Base-by-base conservation (phyloP, 1,140 invertebrate species). In the Coelopa frigida region DNA sequence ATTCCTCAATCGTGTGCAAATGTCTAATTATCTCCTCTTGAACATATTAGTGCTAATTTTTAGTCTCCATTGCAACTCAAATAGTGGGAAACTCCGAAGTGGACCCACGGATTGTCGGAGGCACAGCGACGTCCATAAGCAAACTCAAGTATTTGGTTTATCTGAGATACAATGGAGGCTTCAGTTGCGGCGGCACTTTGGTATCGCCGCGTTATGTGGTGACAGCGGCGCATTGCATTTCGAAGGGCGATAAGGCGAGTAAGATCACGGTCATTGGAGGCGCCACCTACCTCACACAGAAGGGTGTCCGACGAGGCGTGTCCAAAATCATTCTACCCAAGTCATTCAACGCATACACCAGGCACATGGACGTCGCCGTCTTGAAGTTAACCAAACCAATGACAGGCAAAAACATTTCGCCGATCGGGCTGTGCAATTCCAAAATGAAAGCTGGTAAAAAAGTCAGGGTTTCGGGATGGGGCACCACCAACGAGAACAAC, bases 31-130 rank as follows among this genome's bases (percentile, higher is more conserved):
- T 76, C 58, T 46, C 75, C 76, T 0, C 72, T 71, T 8, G 68
- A 79, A 42, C 78, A 79, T 57, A 78, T 76, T 2, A 59, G 70
- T 36, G 70, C 78, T 3, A 63, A 63, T 51, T 53, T 54, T 58
- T n/a, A n/a, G n/a, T n/a, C n/a, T n/a, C n/a, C n/a, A n/a, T n/a
- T n/a, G n/a, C n/a, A n/a, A n/a, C n/a, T n/a, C n/a, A n/a, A n/a
- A n/a, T n/a, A n/a, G n/a, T n/a, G n/a, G n/a, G n/a, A n/a, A n/a
- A n/a, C n/a, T n/a, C n/a, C n/a, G n/a, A n/a, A n/a, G n/a, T n/a
- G 6, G 26, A 1, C 24, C 7, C 22, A 8, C 54, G 58, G 3
- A 55, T 61, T 40, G 52, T 61, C 12, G 55, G 53, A 0, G 59
- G 59, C 15, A 42, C 26, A 17, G 18, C 48, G 7, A 60, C 56